Evolutionary conservation across 2,888 invertebrate species (phyloP).

Genomic region (Saturnia pavonia): DNA sequence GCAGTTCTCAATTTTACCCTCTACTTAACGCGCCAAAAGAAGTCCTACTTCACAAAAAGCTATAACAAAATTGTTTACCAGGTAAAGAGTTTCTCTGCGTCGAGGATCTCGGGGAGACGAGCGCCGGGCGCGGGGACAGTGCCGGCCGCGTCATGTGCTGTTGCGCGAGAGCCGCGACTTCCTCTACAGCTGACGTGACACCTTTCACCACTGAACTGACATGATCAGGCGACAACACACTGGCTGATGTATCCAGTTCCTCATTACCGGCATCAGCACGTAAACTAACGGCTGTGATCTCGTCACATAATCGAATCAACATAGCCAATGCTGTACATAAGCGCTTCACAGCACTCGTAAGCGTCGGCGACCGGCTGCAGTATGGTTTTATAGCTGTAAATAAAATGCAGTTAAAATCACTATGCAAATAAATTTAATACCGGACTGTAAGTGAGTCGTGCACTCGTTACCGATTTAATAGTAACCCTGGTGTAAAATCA

Average conservation of each 20-base stretch:
- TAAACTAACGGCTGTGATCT: conserved; percentile 89
- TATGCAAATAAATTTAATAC: conserved; percentile 16
- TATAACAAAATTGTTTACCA: conserved; percentile 43
- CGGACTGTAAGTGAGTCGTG: neutral
- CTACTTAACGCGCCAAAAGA: no score
- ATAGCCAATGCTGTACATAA: conserved; percentile 93
- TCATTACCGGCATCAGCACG: conserved; percentile 77
- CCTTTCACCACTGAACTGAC: conserved; percentile 69
- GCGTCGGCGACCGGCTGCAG: conserved; percentile 82
- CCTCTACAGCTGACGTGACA: conserved; percentile 68
- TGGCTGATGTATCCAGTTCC: conserved; percentile 59
- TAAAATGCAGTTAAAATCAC: conserved; percentile 1
- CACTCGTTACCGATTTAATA: neutral
- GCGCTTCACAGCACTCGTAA: conserved; percentile 91
- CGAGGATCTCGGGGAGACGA: conserved; percentile 72
- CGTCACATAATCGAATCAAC: conserved; percentile 94
- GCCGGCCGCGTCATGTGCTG: conserved; percentile 88
- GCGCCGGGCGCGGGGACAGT: conserved; percentile 68
- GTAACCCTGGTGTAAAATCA: neutral
- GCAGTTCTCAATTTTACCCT: no score
- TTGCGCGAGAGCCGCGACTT: conserved; percentile 87
- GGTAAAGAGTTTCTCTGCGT: conserved; percentile 79
- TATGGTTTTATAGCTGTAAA: conserved; percentile 76
- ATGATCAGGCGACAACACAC: conserved; percentile 67
- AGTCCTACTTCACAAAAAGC: no score